Evolutionary conservation across 1,140 invertebrate species (phyloP), one percentile per base, ranked within the genome.

Genomic region (Temnothorax curvispinosus): DNA sequence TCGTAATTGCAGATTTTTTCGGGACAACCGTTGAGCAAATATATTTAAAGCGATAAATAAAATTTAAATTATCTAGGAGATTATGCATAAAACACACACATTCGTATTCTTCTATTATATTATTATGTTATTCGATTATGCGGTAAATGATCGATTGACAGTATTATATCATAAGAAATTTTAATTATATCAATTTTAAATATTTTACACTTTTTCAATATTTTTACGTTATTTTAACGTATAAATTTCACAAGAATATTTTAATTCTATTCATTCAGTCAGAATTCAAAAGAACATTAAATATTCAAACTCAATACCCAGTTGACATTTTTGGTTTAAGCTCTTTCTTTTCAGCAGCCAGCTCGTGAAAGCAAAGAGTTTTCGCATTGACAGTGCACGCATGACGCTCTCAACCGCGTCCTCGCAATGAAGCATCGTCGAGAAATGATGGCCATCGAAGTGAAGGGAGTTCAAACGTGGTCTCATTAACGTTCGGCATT

Each of bases 401-500:
- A 54, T 85, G 65, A 62, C 41, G 41, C 56, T 58, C 38, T 69
- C 44, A n/a, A 21, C 15, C 21, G 54, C 62, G 54, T 77, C 44
- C 44, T 82, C 85, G 52, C 41, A 50, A 72, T 41, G 50, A 50
- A 41, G 47, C 41, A 41, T 80, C 77, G 27, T 62, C 7, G 50
- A 52, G 35, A 38, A 86, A 1, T 67, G 77, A 88, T 47, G 54
- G n/a, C n/a, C 52, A 52, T 58, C 54, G 54, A 77, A 89, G 75
- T 74, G 86, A 87, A 88, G 81, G 85, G 85, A 91, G 47, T 78
- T 80, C 75, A 81, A 88, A 81, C 64, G 27, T 62, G 72, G 82
- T 72, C 91, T 92, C 89, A 87, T 92, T 90, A 90, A 91, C 78
- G 76, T 89, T 67, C 58, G 50, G 74, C 80, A 87, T 91, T 87